Conservation (phyloP, 2,888 invertebrate genomes). For the Sarcophaga variegata region DNA sequence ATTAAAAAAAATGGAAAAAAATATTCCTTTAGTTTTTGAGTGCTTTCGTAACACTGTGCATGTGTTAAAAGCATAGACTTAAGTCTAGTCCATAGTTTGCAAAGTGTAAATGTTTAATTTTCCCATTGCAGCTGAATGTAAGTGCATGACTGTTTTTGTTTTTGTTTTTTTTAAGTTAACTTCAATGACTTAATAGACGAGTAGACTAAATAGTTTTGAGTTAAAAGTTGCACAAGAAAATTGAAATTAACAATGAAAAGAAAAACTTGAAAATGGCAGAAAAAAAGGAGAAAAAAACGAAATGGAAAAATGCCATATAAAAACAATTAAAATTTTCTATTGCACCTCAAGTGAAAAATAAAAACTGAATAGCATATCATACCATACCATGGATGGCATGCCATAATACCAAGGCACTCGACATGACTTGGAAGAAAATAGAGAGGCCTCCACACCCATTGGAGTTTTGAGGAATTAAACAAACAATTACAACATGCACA, state of each 20-base stretch:
- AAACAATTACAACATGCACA: constrained; percentile 31
- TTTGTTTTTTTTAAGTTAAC: neutral
- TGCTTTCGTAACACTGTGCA: constrained; percentile 32
- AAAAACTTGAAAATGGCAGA: constrained; percentile 4
- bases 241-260: constrained; percentile 34
- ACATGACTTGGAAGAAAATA: constrained; percentile 26
- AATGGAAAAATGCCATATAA: constrained; percentile 51
- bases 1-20: too few species aligned
- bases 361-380: constrained; percentile 41
- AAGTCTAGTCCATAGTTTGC: constrained; percentile 3
- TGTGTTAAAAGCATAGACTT: neutral
- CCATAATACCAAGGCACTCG: neutral
- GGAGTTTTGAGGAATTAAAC: neutral
- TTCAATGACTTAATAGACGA: constrained; percentile 63
- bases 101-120: constrained; percentile 63
- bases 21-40: neutral
- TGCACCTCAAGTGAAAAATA: constrained; percentile 15
- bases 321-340: constrained; percentile 61
- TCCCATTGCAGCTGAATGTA: constrained; percentile 42
- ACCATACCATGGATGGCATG: neutral
- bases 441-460: neutral
- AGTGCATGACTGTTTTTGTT: neutral
- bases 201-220: constrained; percentile 44
- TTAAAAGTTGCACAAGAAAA: constrained; percentile 57
- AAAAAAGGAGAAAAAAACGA: neutral